Conservation (phyloP, 35 echinoderm and acorn worm genomes). For the Eucidaris tribuloides region DNA sequence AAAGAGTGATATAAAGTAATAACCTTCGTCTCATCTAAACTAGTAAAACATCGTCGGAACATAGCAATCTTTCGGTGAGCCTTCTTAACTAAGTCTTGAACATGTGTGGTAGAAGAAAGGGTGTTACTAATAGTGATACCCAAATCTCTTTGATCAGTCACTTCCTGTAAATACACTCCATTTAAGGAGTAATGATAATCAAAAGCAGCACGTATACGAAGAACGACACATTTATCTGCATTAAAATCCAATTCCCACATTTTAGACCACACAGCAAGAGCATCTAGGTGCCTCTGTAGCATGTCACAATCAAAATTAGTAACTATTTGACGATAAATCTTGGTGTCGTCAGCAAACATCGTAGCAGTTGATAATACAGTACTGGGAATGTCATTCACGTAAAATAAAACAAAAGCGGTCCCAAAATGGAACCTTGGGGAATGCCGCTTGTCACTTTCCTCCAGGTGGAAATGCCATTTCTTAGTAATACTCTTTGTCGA, state of each 20-base stretch:
- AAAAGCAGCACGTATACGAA: too few relatives aligned
- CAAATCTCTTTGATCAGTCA: too few relatives aligned
- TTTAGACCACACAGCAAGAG: conserved; percentile 36
- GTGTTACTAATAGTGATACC: too few relatives aligned
- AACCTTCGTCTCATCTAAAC: too few relatives aligned
- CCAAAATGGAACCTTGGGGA: conserved; percentile 47
- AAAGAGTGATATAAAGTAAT: too few relatives aligned
- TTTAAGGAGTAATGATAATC: too few relatives aligned
- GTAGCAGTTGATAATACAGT: background rate
- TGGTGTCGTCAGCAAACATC: conserved; percentile 56
- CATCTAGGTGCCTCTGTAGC: conserved; percentile 31
- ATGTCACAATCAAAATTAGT: background rate
- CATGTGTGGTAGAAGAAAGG: too few relatives aligned
- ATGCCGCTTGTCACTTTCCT: conserved; percentile 34
- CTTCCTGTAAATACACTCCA: too few relatives aligned
- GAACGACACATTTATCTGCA: conserved; percentile 53
- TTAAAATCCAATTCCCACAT: conserved; percentile 45
- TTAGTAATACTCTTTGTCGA: conserved; percentile 35
- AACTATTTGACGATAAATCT: conserved; percentile 10
- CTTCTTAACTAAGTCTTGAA: too few relatives aligned
- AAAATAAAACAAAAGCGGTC: conserved; percentile 34
- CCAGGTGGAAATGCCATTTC: conserved; percentile 46
- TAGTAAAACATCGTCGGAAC: too few relatives aligned
- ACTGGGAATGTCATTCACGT: conserved; percentile 49
- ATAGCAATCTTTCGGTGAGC: too few relatives aligned